Percentiles rank a stretch among this genome's conserved stretches.
Conservation (phyloP, 1,140 invertebrate species). For the Trichonephila inaurata region DNA sequence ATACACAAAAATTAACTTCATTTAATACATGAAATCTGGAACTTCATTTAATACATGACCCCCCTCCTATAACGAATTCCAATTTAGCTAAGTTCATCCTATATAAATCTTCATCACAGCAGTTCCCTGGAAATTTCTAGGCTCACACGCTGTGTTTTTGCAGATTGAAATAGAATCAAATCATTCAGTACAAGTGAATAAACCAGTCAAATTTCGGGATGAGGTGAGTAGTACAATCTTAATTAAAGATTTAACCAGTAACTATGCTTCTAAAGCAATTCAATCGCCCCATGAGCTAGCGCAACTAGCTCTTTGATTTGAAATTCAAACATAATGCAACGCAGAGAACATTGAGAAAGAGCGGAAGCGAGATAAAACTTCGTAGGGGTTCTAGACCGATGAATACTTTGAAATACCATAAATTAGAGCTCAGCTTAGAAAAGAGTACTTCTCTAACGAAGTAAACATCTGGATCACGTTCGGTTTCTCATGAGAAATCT, state of each 20-base stretch:
- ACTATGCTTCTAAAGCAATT: neutral
- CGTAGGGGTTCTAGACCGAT: neutral
- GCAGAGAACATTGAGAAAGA: neutral
- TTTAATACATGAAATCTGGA: no score
- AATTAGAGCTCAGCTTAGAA: neutral
- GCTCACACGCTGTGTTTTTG: neutral
- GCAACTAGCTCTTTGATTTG: constrained; percentile 18
- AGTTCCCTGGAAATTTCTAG: neutral
- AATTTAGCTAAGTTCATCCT: neutral
- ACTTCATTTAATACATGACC: no score
- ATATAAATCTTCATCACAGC: neutral
- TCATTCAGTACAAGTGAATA: neutral
- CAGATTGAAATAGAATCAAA: neutral
- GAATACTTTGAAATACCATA: neutral
- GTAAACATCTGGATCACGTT: neutral
- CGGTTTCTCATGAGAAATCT: neutral
- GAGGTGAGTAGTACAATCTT: neutral
- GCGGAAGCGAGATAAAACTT: constrained; percentile 3
- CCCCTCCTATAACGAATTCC: no score
- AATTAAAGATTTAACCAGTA: constrained; percentile 8
- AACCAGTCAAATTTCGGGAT: neutral
- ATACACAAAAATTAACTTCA: no score
- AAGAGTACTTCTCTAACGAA: neutral
- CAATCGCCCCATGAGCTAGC: neutral
- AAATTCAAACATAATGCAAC: neutral